Base-by-base conservation (phyloP, 1,140 invertebrate genomes). In the Parapsyche elsis region DNA sequence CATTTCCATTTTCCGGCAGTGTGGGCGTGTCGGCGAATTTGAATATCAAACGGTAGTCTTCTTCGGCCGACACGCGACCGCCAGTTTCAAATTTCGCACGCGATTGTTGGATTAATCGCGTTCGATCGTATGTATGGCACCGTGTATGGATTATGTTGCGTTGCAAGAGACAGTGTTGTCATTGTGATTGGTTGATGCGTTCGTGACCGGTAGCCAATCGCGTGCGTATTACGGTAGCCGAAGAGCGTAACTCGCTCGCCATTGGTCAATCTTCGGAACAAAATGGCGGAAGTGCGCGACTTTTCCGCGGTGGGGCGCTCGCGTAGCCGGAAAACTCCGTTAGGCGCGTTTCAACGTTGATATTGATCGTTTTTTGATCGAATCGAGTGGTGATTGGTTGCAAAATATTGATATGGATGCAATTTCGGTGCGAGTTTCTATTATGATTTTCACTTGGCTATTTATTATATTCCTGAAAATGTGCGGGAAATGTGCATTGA, bases 211-310 rank as follows among this genome's bases (percentile, higher is more conserved):
- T 70, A 82, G 81, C 81, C 81, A 82, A 82, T 82, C 79, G 79
- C 81, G 81, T 76, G 81, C 81, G 81, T 82, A 82, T 73, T 59
- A 82, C 81, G 59, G 81, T 82, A 82, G 81, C 80, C 78, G 75
- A 26, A 9, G 19, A 9, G 9, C 70, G 75, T 70, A 79, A 44
- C 46, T n/a, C 61, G 57, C 73, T 75, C 73, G 59, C 67, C 71
- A 77, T 80, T 82, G 81, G 67, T n/a, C 16, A 21, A 24, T n/a
- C 16, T 16, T 26, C 26, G 53, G 2, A 24, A 57, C 26, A 79
- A 73, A 49, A 73, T 73, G 70, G 30, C 19, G 78, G 23, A 79
- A 16, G 21, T 44, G 14, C 46, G 38, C 9, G 71, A 14, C 19
- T 53, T 46, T 23, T 23, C 16, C 16, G 44, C 12, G 9, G 24